Base-by-base conservation (phyloP, 1,140 invertebrate species). In the Drosophila ogumai region DNA sequence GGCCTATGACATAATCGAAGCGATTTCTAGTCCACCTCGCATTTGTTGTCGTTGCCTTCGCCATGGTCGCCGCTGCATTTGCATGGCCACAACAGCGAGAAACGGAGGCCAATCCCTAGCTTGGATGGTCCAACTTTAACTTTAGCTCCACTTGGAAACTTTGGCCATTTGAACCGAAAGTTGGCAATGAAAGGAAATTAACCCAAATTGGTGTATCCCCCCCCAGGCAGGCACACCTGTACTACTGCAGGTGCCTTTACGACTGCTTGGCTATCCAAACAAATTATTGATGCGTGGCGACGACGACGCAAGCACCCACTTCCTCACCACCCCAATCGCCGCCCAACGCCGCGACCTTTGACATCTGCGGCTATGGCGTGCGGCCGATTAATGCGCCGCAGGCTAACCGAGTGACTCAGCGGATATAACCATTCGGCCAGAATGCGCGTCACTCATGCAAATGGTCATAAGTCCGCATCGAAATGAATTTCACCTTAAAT, bases 1-100 rank as follows among this genome's bases (percentile, higher is more conserved):
- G 49, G 22, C 55, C 73, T 55, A 76, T 76, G 74, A 76, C 74
- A 75, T 68, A 76, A 76, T 76, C 74, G 41, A 76, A 54, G 46
- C 46, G 41, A 65, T 75, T 73, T 64, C 22, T 13, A 54, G 54
- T 36, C 41, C 7, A 22, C 22, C 28, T 28, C 58, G 34, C 19
- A 19, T 61, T 50, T 56, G 28, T 40, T 56, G 57, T 40, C 25
- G 34, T 47, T 56, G 41, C 12, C 31, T 49, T 64, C 25, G 40
- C 60, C 52, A 49, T 64, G 72, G 71, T 50, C 73, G 71, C 52
- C 28, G 49, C 36, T 76, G 25, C 73, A 59, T 76, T 76, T 59
- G 73, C 72, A 76, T 76, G 71, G 72, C 59, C 68, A 72, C 66
- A 65, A 75, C 72, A 49, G 19, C 28, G 15, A 15, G 25, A 40